Base-by-base conservation (phyloP, 2,797 vertebrate species). In the Semaprochilodus insignis region DNA sequence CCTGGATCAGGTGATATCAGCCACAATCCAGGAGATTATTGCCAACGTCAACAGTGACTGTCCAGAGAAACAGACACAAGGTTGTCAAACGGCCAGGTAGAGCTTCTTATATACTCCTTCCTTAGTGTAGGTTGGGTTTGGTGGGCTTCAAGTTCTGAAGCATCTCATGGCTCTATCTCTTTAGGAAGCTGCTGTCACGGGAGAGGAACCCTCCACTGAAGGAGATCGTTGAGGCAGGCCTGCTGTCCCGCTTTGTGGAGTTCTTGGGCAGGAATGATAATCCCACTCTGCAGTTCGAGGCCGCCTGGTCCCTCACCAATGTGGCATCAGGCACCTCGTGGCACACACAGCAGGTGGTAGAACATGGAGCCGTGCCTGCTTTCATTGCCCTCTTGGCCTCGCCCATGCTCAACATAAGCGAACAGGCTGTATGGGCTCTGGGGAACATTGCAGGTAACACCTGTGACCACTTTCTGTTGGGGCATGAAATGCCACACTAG, bases 291-390 rank as follows among this genome's bases (percentile, higher is more conserved):
- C 97, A 99, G 93, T 98, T 98, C 0, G 96, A 99, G 86, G 96
- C 97, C 0, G 97, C 97, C 2, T 99, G 96, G 97, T 95, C 96
- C 1, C 95, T 99, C 5, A 99, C 97, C 0, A 99, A 99, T 89
- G 92, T 98, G 0, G 96, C 97, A 51, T 97, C 96, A 0, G 97
- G 97, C 67, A 97, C 95, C 0, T 96, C 96, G 0, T 95, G 95
- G 75, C 95, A 98, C 78, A 97, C 97, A 0, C 91, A 91, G 55
- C 94, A 95, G 0, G 96, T 98, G 69, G 97, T 98, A 85, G 93
- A 97, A 8, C 95, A 90, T n/a, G 96, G 95, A 0, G 97, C 96
- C 1, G 90, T 98, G 21, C 95, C 94, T 54, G 93, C 95, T 25
- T 94, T 98, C 78, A 91, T 97, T 4, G 57, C 90, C 57, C 91